Evolutionary conservation across 2,797 vertebrate genomes (phyloP).

Genomic region (Gambelia wislizenii): DNA sequence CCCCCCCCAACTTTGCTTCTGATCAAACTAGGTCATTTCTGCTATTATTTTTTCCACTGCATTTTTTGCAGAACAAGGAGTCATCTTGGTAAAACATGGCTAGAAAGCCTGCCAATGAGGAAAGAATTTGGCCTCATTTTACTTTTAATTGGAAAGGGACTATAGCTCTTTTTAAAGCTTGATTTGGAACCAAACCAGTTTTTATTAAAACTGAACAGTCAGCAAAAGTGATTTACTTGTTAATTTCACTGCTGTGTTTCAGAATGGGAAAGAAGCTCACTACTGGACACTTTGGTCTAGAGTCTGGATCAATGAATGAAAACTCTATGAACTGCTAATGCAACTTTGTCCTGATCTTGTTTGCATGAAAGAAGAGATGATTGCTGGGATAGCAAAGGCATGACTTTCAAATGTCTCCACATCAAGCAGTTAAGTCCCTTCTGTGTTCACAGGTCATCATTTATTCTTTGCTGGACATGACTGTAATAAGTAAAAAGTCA

Average conservation of each 20-base stretch:
- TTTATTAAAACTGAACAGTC: constrained; percentile 71
- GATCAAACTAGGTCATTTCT: neutral
- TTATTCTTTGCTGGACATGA: neutral
- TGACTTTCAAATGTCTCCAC: neutral
- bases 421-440: neutral
- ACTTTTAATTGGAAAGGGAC: constrained; percentile 62
- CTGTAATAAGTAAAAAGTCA: neutral
- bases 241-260: constrained; percentile 62
- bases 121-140: constrained; percentile 58
- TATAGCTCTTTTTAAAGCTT: constrained; percentile 63
- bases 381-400: neutral
- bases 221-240: constrained; percentile 72
- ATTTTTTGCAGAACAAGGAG: neutral
- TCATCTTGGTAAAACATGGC: constrained; percentile 13
- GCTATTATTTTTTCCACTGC: constrained; percentile 12
- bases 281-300: constrained; percentile 54
- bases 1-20: neutral
- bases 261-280: constrained; percentile 67
- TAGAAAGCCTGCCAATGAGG: constrained; percentile 32
- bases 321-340: constrained; percentile 38
- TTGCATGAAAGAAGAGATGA: neutral
- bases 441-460: neutral
- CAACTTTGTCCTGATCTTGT: constrained; percentile 34
- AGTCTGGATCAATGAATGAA: constrained; percentile 44
- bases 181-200: constrained; percentile 66